These are phyloP conservation scores for Eupsilia transversa DNA, from an alignment of 2,888 invertebrate genomes.

Conservation along the genomic window DNA sequence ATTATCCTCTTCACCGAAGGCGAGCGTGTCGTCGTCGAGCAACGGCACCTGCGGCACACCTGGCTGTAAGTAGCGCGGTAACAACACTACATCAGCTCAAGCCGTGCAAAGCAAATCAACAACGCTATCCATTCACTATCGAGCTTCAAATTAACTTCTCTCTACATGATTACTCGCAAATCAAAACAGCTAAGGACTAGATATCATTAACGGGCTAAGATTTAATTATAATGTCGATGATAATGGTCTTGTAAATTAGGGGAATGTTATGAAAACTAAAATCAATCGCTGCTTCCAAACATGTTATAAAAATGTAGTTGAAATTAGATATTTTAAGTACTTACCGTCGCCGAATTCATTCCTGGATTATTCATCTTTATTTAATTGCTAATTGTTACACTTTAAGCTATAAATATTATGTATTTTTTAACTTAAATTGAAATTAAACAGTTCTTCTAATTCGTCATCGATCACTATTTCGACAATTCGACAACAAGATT, in stretches of 20 bases:
- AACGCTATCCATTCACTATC: constrained; percentile 39
- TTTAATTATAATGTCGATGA: constrained; percentile 32
- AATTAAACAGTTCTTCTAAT: constrained; percentile 15
- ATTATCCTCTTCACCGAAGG: constrained; percentile 96
- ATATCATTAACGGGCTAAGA: constrained; percentile 40
- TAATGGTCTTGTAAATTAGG: constrained; percentile 46
- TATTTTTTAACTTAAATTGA: constrained; percentile 24
- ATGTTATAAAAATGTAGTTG: constrained; percentile 28
- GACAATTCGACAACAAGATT: constrained; percentile 15
- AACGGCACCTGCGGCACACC: constrained; percentile 94
- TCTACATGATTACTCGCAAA: constrained; percentile 67
- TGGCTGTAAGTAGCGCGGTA: constrained; percentile 86
- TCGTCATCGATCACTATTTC: constrained; percentile 63
- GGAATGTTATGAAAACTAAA: constrained; percentile 34
- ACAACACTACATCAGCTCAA: constrained; percentile 85
- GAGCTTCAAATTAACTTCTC: constrained; percentile 45
- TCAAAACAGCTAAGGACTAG: constrained; percentile 64
- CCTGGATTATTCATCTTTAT: constrained; percentile 76
- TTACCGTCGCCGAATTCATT: constrained; percentile 89
- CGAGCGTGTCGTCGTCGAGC: constrained; percentile 96
- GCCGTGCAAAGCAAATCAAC: constrained; percentile 85
- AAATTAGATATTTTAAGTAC: constrained; percentile 62
- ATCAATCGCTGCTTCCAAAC: constrained; percentile 40
- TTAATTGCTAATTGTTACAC: constrained; percentile 17
- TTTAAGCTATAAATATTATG: not conserved